Percentiles rank a stretch among this genome's conserved stretches.
Conservation (phyloP, 2,888 invertebrate species). For the Acanthosepion esculentum region DNA sequence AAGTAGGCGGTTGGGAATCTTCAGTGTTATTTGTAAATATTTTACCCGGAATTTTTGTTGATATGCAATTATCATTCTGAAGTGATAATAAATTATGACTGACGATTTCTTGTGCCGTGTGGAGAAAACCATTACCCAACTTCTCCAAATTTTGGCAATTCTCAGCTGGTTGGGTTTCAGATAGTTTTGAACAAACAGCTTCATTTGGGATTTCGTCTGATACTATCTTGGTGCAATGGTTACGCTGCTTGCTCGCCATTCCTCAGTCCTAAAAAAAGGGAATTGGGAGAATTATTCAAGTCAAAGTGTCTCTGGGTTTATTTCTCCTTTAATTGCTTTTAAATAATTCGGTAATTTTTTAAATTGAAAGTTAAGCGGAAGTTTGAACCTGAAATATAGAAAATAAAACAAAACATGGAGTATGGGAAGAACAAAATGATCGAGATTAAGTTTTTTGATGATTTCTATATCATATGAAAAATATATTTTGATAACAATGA, state of each 20-base stretch:
- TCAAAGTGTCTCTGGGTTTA: not conserved
- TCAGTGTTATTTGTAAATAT: not conserved
- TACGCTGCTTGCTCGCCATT: not conserved
- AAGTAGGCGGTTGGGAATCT: not conserved
- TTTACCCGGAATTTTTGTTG: not conserved
- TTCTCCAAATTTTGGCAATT: not conserved
- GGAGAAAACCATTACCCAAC: not conserved
- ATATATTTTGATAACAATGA: too few relatives aligned
- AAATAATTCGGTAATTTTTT: not conserved
- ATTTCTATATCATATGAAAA: too few relatives aligned
- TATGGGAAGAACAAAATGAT: too few relatives aligned
- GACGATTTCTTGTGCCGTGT: not conserved
- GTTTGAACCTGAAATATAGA: too few relatives aligned
- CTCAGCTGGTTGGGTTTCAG: not conserved
- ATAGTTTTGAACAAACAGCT: not conserved
- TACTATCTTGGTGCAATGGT: not conserved
- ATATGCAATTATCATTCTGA: not conserved
- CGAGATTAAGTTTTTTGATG: too few relatives aligned
- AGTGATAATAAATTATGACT: not conserved
- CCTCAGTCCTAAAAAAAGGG: not conserved
- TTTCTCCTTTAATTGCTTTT: not conserved
- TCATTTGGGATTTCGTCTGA: not conserved
- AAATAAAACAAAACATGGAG: too few relatives aligned
- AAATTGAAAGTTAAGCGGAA: too few relatives aligned
- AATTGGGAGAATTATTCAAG: not conserved